Conservation (phyloP, 2,113 vertebrate species). For the Toxotes jaculatrix region DNA sequence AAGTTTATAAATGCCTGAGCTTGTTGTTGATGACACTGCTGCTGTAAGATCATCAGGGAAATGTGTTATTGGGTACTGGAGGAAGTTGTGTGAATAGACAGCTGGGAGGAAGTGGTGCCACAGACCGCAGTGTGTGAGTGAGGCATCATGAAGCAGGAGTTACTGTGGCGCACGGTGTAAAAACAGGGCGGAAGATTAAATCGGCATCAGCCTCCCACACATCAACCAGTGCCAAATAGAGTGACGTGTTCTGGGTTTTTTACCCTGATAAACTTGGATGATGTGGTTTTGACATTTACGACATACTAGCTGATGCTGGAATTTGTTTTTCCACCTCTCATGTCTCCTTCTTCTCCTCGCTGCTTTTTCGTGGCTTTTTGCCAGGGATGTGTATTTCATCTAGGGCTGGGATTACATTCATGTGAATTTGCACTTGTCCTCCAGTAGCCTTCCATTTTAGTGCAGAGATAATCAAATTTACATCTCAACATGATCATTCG, state of each 20-base stretch:
- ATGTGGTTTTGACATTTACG: constrained; percentile 11
- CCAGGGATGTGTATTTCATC: constrained; percentile 31
- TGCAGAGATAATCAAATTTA: not conserved
- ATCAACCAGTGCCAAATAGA: not conserved
- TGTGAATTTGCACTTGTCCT: not conserved
- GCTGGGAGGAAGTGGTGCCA: constrained; percentile 75
- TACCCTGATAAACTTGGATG: not conserved
- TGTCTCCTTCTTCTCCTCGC: not conserved
- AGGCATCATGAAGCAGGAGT: constrained; percentile 37
- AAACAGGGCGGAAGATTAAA: constrained; percentile 37
- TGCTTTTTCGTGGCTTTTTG: not conserved
- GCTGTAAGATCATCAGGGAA: constrained; percentile 31
- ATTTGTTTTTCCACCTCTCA: not conserved
- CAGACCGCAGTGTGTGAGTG: constrained; percentile 58
- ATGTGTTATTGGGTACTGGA: constrained; percentile 52
- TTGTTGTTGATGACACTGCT: constrained; percentile 57
- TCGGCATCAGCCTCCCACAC: not conserved
- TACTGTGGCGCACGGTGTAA: constrained; percentile 27
- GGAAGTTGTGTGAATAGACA: constrained; percentile 71
- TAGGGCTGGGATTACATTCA: not conserved
- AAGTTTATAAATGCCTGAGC: not conserved
- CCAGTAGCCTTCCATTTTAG: too few species aligned
- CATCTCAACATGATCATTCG: not conserved
- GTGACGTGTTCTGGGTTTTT: not conserved
- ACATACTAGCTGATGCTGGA: not conserved